A percentile compares a stretch with the other conserved stretches of the same genome.
These are phyloP conservation scores for Tridacna crocea DNA, from an alignment of 2,888 invertebrate genomes.

Conservation along the genomic window DNA sequence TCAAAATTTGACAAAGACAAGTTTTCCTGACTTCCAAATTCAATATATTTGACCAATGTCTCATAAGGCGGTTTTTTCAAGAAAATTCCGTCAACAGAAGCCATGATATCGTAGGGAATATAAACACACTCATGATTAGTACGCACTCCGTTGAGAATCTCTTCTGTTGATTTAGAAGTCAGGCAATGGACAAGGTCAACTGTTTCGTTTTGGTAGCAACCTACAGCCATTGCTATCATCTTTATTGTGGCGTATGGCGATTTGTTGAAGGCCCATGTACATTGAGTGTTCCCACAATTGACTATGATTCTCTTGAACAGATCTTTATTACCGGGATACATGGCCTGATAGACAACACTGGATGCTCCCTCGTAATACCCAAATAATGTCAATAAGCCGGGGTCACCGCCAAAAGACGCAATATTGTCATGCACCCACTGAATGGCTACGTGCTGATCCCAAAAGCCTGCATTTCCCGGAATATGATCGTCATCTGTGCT, in stretches of 20 bases:
- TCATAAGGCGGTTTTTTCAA: neutral
- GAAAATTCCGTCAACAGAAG: neutral
- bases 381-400: neutral
- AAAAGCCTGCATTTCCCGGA: slow-evolving; percentile 1
- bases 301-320: slow-evolving; percentile 13
- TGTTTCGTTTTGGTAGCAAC: neutral
- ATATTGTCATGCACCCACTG: slow-evolving; percentile 5
- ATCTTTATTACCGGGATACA: neutral
- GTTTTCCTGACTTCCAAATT: neutral
- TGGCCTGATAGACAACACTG: slow-evolving; percentile 4
- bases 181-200: neutral
- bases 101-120: neutral
- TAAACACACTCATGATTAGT: neutral
- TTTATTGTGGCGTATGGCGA: neutral
- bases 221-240: neutral
- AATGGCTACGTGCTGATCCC: slow-evolving; percentile 14
- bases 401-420: neutral
- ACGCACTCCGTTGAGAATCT: neutral
- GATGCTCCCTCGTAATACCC: slow-evolving; percentile 13
- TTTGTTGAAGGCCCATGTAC: slow-evolving; percentile 2
- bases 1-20: neutral
- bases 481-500: neutral
- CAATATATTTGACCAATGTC: neutral
- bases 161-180: neutral
- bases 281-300: neutral